Evolutionary conservation across 2,797 vertebrate genomes (phyloP), one percentile per base, ranked within the genome.

Genomic region (Psittacula echo): DNA sequence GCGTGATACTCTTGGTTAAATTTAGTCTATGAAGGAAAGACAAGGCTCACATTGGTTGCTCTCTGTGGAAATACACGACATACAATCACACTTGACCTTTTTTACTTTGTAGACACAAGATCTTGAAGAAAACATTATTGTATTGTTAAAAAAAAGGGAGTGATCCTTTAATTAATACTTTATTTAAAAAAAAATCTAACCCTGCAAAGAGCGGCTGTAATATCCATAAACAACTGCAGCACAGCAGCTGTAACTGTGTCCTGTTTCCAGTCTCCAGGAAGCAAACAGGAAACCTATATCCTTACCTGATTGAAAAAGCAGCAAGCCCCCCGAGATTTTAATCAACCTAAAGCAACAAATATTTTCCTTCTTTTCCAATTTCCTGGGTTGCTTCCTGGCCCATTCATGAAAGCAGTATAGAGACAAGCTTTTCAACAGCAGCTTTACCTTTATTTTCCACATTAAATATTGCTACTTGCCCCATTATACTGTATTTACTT

Each of bases 231-330:
- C 34, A 88, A 82, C 39, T 34, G n/a, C 53, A 73, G 64, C 7
- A 16, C 3, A 50, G 92, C 85, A 80, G 70, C 66, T 61, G 32
- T 50, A 79, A 80, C 48, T 4, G 7, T 50, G 76, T 82, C 84
- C 78, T 93, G 51, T 47, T 76, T 85, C 90, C 78, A 74, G 76
- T 32, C 73, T 50, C 51, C 1, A 0, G 19, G 37, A 95, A 70
- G 68, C 71, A 78, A 94, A 95, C 87, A 96, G 95, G 94, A 97
- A 97, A 90, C 14, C 53, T 34, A 29, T 58, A 90, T 13, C 70
- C 95, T 93, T 74, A 95, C 95, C 96, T 93, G 92, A 92, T 51
- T 61, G 58, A 93, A 96, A 95, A 93, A 91, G 61, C 90, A 85
- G 73, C 24, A 51, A 73, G 82, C 34, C 51, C 51, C 37, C 61